Percentiles rank a stretch among this genome's conserved stretches.
Evolutionary conservation across 2,888 invertebrate genomes (phyloP).

Genomic region (Leucozona laternaria): DNA sequence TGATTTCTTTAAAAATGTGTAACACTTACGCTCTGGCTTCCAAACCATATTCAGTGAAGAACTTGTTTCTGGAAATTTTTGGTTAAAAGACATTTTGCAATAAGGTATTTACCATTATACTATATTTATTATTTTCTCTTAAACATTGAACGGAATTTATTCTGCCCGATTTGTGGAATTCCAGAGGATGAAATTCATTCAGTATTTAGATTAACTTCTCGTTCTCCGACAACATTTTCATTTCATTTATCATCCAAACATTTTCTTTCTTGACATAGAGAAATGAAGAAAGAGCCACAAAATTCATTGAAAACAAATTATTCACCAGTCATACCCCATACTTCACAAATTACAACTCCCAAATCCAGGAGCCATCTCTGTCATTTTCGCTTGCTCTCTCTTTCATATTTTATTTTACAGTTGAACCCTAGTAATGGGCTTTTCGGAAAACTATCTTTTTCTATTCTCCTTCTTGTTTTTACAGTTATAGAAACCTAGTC

Average conservation of each 20-base stretch:
- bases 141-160: background rate
- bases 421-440: no score
- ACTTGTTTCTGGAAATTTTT: conserved; percentile 81
- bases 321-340: no score
- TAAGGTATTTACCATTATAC: background rate
- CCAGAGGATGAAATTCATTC: background rate
- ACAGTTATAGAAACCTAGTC: no score
- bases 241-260: background rate
- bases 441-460: no score
- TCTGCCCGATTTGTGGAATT: background rate
- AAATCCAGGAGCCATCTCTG: no score
- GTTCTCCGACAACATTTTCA: background rate
- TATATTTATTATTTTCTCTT: background rate
- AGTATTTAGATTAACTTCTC: no score
- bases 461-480: no score
- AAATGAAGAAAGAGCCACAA: no score
- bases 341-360: no score
- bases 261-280: background rate
- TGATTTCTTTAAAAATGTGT: conserved; percentile 15
- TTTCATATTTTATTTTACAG: no score
- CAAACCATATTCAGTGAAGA: conserved; percentile 86
- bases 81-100: conserved; percentile 51
- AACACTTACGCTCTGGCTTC: conserved; percentile 86
- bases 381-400: no score
- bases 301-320: no score